Base-by-base conservation (phyloP, 2,888 invertebrate species). In the Euzophera pinguis region DNA sequence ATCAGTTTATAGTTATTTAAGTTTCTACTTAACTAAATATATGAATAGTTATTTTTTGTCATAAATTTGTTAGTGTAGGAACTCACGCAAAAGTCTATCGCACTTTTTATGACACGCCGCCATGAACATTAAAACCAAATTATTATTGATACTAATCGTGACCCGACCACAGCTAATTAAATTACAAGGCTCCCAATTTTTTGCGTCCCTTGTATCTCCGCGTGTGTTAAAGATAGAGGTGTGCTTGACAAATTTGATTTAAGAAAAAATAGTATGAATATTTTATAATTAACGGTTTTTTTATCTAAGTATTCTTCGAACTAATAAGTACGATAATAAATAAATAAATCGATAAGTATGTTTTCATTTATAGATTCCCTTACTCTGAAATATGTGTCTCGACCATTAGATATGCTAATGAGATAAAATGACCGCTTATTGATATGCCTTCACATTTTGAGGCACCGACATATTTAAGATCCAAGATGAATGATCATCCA, bases 191-290 rank as follows among this genome's bases (percentile, higher is more conserved):
- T 43, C 32, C 34, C 17, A 27, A 39, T 32, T 16, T 34, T 34
- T 32, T 41, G n/a, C 22, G 22, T 22, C 22, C 22, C 22, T 22
- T 22, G 22, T 3, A 3, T 22, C 71, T 67, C 64, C 63, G 61
- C 58, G 22, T 59, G 60, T 49, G 17, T 49, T 38, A 60, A 65
- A 41, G 65, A 63, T 63, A 73, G 67, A 69, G 68, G 69, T 71
- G 64, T 61, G 61, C 67, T 74, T 74, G 73, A 57, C 63, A 67
- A 64, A 58, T 4, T 17, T 22, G 22, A 5, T 22, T 22, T 22
- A n/a, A n/a, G 22, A 22, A 22, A 22, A 22, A 22, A 22, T 22
- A 22, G 5, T 22, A 22, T 22, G 2, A 22, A 22, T 22, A 22
- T 22, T 22, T 22, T 22, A n/a, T n/a, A 22, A 22, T 22, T 22